Evolutionary conservation across 1,140 invertebrate genomes (phyloP), one percentile per base, ranked within the genome.

Genomic region (Procambarus clarkii): DNA sequence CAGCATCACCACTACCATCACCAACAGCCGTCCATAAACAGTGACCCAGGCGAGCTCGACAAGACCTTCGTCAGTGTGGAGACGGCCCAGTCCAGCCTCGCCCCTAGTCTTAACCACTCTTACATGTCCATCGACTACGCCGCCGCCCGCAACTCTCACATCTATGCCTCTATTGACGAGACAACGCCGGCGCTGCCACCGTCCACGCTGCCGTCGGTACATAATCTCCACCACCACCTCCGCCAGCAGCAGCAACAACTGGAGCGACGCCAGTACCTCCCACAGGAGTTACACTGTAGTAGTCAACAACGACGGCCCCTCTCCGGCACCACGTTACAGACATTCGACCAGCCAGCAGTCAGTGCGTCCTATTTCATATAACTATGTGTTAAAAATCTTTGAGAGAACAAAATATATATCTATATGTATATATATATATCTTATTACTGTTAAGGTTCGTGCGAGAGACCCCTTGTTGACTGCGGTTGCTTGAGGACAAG

Each of bases 131-230:
- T 93, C 89, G 86, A 93, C 86, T 89, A 93, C 93, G 88, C 93
- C 92, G 74, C 92, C 93, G 60, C 93, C 90, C 64, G 94, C 94
- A 21, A 94, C 94, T 24, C 95, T 94, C 81, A 95, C 93, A 89
- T 94, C 76, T 94, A 95, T 91, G 94, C 94, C 92, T 95, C 95
- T 93, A 94, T 94, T 9, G 96, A 96, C 93, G 96, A 96, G 92
- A 95, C 95, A 18, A 96, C 96, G 93, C 96, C 96, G 91, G 96
- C 96, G 13, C 96, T 96, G 45, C 96, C 96, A 48, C 96, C 96
- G 80, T 96, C 96, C 4, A 96, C 96, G 84, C 96, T 96, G 1
- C 96, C 96, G 44, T 96, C 95, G 93, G 96, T 95, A 54, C 95
- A 95, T 92, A 96, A 96, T 15, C 95, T 95, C 45, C 95, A 95